Evolutionary conservation across 2,888 invertebrate species (phyloP).

Genomic region (Choristoneura rosaceana): DNA sequence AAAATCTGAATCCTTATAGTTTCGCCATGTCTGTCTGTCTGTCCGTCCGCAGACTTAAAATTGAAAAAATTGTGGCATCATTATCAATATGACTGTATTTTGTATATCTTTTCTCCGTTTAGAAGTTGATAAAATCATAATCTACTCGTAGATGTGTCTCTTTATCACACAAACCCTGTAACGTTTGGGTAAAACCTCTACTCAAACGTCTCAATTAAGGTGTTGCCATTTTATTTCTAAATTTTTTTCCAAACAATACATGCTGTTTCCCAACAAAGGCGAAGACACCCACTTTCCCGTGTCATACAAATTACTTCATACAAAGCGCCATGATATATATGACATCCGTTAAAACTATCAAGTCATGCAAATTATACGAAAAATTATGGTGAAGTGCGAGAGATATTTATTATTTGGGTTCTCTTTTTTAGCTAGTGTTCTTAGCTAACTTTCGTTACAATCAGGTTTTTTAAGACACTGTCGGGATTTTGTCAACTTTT

Average conservation of each 20-base stretch:
- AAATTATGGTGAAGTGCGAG: constrained; percentile 11
- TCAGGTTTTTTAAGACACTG: too few relatives aligned
- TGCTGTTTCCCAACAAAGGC: constrained; percentile 34
- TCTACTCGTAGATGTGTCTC: too few relatives aligned
- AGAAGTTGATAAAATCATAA: too few relatives aligned
- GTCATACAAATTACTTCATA: constrained; percentile 41
- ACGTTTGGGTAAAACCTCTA: background rate
- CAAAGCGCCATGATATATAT: constrained; percentile 34
- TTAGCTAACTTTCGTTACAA: background rate
- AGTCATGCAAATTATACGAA: constrained; percentile 45
- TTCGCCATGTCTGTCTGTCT: too few relatives aligned
- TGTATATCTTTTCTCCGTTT: too few relatives aligned
- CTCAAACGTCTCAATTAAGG: background rate
- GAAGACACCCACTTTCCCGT: constrained; percentile 41
- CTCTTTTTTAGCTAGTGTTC: background rate
- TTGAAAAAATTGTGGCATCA: too few relatives aligned
- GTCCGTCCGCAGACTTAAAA: too few relatives aligned
- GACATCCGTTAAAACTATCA: constrained; percentile 42
- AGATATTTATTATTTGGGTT: background rate
- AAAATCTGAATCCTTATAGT: too few relatives aligned
- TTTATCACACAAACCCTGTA: background rate
- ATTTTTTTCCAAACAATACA: constrained; percentile 31
- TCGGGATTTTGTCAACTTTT: too few relatives aligned
- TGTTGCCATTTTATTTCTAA: constrained; percentile 6
- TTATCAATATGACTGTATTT: too few relatives aligned